Evolutionary conservation across 2,888 invertebrate species (phyloP).

Genomic region (Alcis repandata): DNA sequence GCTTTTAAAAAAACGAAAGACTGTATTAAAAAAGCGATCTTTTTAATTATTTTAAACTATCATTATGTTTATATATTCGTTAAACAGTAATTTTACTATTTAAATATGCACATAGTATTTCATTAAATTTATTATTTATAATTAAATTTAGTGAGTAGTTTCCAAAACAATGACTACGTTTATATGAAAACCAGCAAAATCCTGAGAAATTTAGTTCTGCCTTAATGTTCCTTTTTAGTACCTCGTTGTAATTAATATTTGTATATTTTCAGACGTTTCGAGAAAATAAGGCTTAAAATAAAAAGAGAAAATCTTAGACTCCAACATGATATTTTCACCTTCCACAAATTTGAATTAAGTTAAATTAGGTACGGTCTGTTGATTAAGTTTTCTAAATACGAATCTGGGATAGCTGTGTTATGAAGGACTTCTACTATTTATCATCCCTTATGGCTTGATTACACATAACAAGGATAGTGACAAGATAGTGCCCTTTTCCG

Average conservation of each 20-base stretch:
- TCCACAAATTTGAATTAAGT: constrained; percentile 6
- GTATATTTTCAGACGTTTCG: constrained; percentile 14
- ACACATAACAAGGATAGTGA: too few relatives aligned
- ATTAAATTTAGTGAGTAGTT: too few relatives aligned
- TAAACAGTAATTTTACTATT: too few relatives aligned
- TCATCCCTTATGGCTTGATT: background rate
- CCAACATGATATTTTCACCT: background rate
- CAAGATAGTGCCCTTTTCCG: too few relatives aligned
- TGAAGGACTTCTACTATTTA: background rate
- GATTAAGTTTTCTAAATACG: constrained; percentile 12
- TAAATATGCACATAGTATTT: too few relatives aligned
- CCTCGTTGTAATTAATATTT: constrained; percentile 39
- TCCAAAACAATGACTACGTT: too few relatives aligned
- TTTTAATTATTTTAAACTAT: too few relatives aligned
- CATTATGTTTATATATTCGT: too few relatives aligned
- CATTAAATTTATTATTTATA: too few relatives aligned
- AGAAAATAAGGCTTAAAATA: constrained; percentile 9
- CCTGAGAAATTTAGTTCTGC: background rate
- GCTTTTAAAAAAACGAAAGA: too few relatives aligned
- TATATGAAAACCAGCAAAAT: too few relatives aligned
- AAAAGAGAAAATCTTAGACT: background rate
- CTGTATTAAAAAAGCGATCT: too few relatives aligned
- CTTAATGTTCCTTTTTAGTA: constrained; percentile 48
- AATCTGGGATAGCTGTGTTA: background rate
- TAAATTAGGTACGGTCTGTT: constrained; percentile 8